Evolutionary conservation across 2,888 invertebrate species (phyloP), one percentile per base, ranked within the genome.

Genomic region (Dusona sp.): DNA sequence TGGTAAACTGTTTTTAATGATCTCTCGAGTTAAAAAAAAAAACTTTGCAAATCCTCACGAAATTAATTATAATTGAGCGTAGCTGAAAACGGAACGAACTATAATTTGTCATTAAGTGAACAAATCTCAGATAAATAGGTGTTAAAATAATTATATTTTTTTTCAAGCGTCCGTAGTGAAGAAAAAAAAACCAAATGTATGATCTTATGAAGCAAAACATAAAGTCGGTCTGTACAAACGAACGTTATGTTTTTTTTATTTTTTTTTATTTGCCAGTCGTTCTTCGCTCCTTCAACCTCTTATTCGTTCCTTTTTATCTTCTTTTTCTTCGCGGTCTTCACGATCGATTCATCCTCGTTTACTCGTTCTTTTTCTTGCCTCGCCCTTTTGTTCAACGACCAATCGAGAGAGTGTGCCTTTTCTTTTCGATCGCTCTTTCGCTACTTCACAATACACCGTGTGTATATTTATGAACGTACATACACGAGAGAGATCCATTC

Each of bases 321-420:
- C 54, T 67, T 83, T 48, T 67, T 33, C 79, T 79, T 73, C 33
- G 36, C 68, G 72, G 16, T 48, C 72, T 45, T 83, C 67, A 51
- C 79, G 51, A 57, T 86, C 83, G 86, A 86, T 83, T 83, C 83
- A 77, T 80, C 48, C 72, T 74, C 57, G 65, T 74, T 51, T 11
- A 57, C 80, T 80, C 54, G 0, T 75, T 67, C 45, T 70, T 45
- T 33, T 42, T 67, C 70, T 25, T 48, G 38, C 54, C 51, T 72
- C 42, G 83, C 65, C 57, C 79, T 75, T 83, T 83, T 85, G 86
- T 83, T 83, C 68, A 57, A 45, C 45, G 51, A 57, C 36, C 45
- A 65, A 65, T 54, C 77, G 54, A 72, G 61, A 79, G 51, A 38
- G 54, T 16, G 54, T 29, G 36, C 67, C 70, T 75, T 77, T 77